These are phyloP conservation scores for Polymixis flavicincta DNA, from an alignment of 2,888 invertebrate genomes.

Conservation along the genomic window DNA sequence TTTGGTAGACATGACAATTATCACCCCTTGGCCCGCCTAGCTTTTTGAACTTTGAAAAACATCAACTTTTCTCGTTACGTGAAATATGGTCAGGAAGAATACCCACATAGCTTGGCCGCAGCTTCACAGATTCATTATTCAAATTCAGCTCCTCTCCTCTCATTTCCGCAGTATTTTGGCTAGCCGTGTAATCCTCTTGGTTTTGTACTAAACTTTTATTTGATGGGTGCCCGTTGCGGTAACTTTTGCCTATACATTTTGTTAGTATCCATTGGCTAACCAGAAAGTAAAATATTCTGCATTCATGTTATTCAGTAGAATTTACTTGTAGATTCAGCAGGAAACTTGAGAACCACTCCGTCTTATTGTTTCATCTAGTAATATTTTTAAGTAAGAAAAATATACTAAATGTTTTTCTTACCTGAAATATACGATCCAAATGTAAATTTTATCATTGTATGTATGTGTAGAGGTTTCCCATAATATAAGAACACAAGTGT, in stretches of 20 bases:
- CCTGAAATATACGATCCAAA: background rate
- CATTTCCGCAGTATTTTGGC: conserved; percentile 16
- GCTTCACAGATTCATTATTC: conserved; percentile 12
- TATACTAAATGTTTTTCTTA: background rate
- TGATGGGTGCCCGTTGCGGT: background rate
- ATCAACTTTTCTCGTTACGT: background rate
- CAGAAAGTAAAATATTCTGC: conserved; percentile 21
- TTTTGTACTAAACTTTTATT: conserved; percentile 25
- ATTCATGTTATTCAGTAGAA: conserved; percentile 14
- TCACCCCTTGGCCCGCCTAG: background rate
- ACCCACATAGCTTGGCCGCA: background rate
- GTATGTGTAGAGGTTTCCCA: background rate
- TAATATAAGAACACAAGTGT: background rate
- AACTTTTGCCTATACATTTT: background rate
- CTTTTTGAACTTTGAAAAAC: background rate
- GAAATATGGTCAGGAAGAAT: background rate
- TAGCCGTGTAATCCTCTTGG: conserved; percentile 6
- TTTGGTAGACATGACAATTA: background rate
- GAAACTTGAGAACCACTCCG: background rate
- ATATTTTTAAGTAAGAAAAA: background rate
- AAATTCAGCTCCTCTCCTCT: background rate
- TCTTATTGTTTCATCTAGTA: background rate
- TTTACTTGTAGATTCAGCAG: conserved; percentile 13
- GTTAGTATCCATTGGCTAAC: conserved; percentile 5
- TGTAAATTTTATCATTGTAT: background rate